These are phyloP conservation scores for Ischnus inquisitorius DNA, from an alignment of 2,888 invertebrate genomes.

Conservation along the genomic window DNA sequence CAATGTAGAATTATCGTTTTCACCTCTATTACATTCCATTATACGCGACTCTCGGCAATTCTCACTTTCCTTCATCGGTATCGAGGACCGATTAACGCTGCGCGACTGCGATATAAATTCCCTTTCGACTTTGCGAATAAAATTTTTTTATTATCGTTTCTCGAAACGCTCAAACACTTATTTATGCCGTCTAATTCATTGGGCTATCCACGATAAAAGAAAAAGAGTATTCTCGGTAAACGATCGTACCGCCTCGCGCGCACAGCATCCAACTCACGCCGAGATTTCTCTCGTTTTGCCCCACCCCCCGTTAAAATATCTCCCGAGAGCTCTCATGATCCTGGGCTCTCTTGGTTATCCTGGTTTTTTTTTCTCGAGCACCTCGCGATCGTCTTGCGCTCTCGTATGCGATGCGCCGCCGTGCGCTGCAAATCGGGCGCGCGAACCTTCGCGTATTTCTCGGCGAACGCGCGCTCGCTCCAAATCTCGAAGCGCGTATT, in stretches of 20 bases:
- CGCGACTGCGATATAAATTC: conserved; percentile 7
- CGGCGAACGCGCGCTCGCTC: conserved; percentile 16
- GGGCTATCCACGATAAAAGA: background rate
- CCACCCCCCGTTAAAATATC: background rate
- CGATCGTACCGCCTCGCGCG: background rate
- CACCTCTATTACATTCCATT: background rate
- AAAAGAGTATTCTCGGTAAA: background rate
- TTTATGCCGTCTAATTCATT: conserved; percentile 6
- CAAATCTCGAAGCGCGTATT: conserved; percentile 24
- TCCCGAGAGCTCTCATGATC: background rate
- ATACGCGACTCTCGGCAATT: background rate
- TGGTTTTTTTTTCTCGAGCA: conserved; percentile 68
- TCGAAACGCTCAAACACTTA: background rate
- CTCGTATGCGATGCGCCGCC: background rate
- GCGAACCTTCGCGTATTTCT: conserved; percentile 23
- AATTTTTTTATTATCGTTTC: background rate
- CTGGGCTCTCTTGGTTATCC: conserved; percentile 51
- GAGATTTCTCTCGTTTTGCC: conserved; percentile 6
- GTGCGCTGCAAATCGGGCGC: conserved; percentile 14
- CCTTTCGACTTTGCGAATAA: background rate
- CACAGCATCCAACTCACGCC: background rate
- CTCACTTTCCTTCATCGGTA: background rate
- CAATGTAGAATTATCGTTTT: background rate
- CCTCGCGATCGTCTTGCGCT: conserved; percentile 14
- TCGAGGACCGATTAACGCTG: conserved; percentile 3